Evolutionary conservation across 2,113 vertebrate species (phyloP).

Genomic region (Stictonetta naevosa): DNA sequence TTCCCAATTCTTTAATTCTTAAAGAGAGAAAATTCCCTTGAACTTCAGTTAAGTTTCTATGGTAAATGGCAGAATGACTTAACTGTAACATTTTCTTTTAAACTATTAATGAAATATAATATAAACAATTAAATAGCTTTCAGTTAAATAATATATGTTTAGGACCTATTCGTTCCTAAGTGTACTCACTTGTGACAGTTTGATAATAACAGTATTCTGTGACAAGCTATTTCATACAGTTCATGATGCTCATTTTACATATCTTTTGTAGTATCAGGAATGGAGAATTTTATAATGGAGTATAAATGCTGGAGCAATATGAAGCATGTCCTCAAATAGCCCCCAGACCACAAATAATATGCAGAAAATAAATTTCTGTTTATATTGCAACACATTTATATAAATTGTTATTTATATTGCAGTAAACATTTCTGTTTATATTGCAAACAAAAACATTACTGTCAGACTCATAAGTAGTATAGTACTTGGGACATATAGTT

Average conservation of each 20-base stretch:
- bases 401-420: neutral
- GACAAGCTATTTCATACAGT: neutral
- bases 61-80: neutral
- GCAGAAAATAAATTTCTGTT: neutral
- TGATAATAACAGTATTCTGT: conserved; percentile 14
- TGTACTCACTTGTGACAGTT: neutral
- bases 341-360: neutral
- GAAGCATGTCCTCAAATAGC: neutral
- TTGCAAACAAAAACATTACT: neutral
- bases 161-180: neutral
- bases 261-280: neutral
- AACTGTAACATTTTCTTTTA: conserved; percentile 13
- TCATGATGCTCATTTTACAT: neutral
- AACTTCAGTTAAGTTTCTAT: neutral
- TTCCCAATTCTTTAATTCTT: neutral
- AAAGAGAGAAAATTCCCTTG: neutral
- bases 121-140: conserved; percentile 60
- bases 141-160: conserved; percentile 53
- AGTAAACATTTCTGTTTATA: neutral
- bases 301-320: neutral
- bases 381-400: neutral
- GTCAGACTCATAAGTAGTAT: neutral
- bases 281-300: neutral
- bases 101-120: conserved; percentile 48
- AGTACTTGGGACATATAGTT: neutral